phyloP scores from a whole-genome alignment of 1,140 invertebrate genomes.

The Caenorhabditis brenneri region DNA sequence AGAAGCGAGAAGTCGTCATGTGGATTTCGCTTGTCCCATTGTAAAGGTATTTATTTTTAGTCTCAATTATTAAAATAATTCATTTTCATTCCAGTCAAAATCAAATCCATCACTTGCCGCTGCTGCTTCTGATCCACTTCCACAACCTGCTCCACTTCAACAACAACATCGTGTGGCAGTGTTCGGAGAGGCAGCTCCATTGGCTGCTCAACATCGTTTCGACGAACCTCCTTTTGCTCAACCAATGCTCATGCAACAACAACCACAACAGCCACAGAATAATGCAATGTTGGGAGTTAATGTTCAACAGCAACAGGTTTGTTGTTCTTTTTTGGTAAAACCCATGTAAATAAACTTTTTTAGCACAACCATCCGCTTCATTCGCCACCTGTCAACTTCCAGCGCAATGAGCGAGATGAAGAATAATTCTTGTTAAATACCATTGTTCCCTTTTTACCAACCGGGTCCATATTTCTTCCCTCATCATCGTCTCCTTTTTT shows the following conservation, averaged over 20 bases:
- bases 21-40: conserved; percentile 81
- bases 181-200: conserved; percentile 12
- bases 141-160: conserved; percentile 47
- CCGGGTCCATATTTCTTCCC: neutral
- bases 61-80: too few species aligned
- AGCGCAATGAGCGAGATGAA: conserved; percentile 7
- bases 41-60: too few species aligned
- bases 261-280: too few species aligned
- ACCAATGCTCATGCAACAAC: too few species aligned
- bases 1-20: conserved; percentile 96
- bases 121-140: conserved; percentile 58
- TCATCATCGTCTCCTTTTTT: neutral
- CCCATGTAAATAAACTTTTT: neutral
- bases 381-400: conserved; percentile 48
- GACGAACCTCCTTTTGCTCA: neutral
- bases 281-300: conserved; percentile 42
- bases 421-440: neutral
- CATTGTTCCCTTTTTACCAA: neutral
- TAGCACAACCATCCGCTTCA: conserved; percentile 47
- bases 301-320: conserved; percentile 46
- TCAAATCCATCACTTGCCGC: conserved; percentile 68
- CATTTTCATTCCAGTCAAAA: conserved; percentile 55
- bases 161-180: conserved; percentile 21
- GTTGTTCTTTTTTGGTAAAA: neutral
- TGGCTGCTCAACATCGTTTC: conserved; percentile 11